A percentile compares a stretch with the other conserved stretches of the same genome.
phyloP scores from a whole-genome alignment of 2,797 vertebrate species.

The Fistularia commersonii region DNA sequence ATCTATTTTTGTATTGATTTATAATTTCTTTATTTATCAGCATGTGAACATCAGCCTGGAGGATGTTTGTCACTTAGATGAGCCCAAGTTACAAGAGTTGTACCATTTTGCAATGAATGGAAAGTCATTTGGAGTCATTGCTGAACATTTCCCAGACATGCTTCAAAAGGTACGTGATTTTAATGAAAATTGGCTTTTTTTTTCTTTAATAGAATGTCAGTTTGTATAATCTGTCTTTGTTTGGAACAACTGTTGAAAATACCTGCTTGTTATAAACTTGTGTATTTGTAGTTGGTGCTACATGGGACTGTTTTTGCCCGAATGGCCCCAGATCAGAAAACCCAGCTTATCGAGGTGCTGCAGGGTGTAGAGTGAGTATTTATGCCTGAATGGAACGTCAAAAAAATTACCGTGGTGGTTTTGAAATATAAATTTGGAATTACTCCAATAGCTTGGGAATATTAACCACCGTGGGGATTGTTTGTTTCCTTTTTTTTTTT shows the following conservation, averaged over 20 bases:
- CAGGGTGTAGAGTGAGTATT: constrained; percentile 95
- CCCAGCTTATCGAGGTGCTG: constrained; percentile 90
- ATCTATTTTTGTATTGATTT: too few species aligned
- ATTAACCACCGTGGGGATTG: too few species aligned
- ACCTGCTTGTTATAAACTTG: background rate
- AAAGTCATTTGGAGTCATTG: constrained; percentile 91
- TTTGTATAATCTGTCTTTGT: background rate
- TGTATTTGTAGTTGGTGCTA: constrained; percentile 82
- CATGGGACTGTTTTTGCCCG: constrained; percentile 95
- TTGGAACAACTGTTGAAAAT: too few species aligned
- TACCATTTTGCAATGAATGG: constrained; percentile 98
- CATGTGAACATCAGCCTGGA: constrained; percentile 85
- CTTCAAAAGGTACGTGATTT: constrained; percentile 84
- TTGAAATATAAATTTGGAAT: too few species aligned
- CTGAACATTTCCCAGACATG: constrained; percentile 94
- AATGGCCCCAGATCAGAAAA: constrained; percentile 98
- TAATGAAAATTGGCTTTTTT: background rate
- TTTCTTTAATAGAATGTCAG: background rate
- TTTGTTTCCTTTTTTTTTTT: too few species aligned
- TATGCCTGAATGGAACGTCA: background rate
- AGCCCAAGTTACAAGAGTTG: constrained; percentile 68
- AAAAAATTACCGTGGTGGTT: too few species aligned
- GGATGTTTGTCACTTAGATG: constrained; percentile 77
- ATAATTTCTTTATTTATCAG: constrained; percentile 56
- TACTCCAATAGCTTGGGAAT: too few species aligned